Evolutionary conservation across 2,113 vertebrate species (phyloP).

Genomic region (Aegypius monachus): DNA sequence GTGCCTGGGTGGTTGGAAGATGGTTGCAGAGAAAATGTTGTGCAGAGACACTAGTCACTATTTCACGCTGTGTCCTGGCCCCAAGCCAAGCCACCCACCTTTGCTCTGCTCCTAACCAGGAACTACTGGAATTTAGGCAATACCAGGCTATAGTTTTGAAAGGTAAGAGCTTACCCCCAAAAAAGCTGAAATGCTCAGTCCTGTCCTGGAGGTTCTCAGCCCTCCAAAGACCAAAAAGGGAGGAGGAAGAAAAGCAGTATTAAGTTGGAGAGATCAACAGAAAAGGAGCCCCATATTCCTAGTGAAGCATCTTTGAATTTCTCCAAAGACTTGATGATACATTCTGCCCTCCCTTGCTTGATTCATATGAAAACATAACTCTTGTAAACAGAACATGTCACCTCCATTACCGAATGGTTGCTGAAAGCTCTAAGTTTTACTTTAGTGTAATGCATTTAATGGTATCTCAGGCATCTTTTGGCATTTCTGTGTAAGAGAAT

Average conservation of each 20-base stretch:
- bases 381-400: neutral
- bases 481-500: neutral
- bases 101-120: neutral
- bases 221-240: neutral
- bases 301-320: neutral
- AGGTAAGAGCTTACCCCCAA: neutral
- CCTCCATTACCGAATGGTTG: neutral
- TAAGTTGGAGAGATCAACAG: neutral
- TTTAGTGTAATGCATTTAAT: neutral
- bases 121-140: neutral
- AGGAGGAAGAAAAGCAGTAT: neutral
- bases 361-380: neutral
- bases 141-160: neutral
- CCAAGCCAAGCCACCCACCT: neutral
- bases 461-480: neutral
- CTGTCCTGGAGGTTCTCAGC: neutral
- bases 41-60: neutral
- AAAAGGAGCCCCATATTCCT: neutral
- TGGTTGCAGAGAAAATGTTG: neutral
- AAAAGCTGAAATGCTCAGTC: neutral
- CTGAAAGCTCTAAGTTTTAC: neutral
- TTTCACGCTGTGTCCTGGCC: neutral
- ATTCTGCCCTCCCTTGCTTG: accelerated
- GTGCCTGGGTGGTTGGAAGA: neutral
- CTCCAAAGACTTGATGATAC: neutral